Evolutionary conservation across 2,888 invertebrate genomes (phyloP).

Genomic region (Drosophila hawaiiensis): DNA sequence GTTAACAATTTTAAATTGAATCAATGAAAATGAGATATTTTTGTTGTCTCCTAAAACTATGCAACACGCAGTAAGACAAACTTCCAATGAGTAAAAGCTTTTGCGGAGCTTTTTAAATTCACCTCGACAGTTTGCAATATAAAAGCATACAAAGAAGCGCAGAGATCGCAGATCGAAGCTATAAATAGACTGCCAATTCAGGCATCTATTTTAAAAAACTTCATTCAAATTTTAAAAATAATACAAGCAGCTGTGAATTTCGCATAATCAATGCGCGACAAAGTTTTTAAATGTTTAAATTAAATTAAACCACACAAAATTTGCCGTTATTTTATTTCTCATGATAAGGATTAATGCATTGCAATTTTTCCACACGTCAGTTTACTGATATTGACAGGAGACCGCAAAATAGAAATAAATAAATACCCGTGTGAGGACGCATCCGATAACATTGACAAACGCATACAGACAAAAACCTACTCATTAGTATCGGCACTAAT

Average conservation of each 20-base stretch:
- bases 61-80: background rate
- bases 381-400: background rate
- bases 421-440: background rate
- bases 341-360: background rate
- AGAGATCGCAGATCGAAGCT: background rate
- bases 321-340: background rate
- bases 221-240: background rate
- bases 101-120: background rate
- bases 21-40: background rate
- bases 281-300: background rate
- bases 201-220: background rate
- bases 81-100: background rate
- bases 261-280: background rate
- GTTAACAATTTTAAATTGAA: background rate
- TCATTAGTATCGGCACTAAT: background rate
- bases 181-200: background rate
- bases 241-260: background rate
- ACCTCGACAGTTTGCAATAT: background rate
- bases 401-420: background rate
- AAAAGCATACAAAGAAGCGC: background rate
- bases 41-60: slow-evolving; percentile 35
- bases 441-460: background rate
- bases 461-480: background rate
- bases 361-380: background rate
- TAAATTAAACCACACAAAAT: background rate